Percentiles rank a stretch among this genome's conserved stretches.
phyloP scores from a whole-genome alignment of 1,140 invertebrate genomes.

The Rhagoletis zephyria region DNA sequence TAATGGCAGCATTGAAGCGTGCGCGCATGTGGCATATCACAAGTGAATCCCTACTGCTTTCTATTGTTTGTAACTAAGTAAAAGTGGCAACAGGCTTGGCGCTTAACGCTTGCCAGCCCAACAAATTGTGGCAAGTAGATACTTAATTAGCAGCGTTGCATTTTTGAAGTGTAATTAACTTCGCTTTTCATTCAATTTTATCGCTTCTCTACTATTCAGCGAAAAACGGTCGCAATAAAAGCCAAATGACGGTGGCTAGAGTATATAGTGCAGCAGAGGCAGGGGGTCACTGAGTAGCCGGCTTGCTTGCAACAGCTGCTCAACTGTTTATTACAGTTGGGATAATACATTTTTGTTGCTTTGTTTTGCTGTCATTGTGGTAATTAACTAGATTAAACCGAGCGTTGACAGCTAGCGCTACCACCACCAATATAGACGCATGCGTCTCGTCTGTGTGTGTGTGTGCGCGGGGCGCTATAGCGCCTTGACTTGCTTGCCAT shows the following conservation, averaged over 20 bases:
- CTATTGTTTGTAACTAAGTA: conserved; percentile 20
- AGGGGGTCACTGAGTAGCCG: background rate
- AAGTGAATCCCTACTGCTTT: background rate
- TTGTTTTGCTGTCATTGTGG: conserved; percentile 48
- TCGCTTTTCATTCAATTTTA: conserved; percentile 48
- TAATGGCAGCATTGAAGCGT: conserved; percentile 13
- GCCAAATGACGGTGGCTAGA: background rate
- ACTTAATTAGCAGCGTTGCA: conserved; percentile 50
- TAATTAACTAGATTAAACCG: conserved; percentile 43
- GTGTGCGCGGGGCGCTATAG: background rate
- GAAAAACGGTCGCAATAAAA: background rate
- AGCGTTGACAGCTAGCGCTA: conserved; percentile 10
- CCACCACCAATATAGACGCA: background rate
- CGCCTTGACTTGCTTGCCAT: conserved; percentile 29
- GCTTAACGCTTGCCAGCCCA: background rate
- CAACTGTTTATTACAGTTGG: conserved; percentile 9
- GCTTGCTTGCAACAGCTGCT: conserved; percentile 14
- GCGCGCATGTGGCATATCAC: background rate
- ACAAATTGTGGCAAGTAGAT: conserved; percentile 23
- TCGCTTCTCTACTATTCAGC: background rate
- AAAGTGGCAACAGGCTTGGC: background rate
- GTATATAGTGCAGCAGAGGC: background rate
- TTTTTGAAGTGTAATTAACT: conserved; percentile 39
- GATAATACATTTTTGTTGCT: background rate
- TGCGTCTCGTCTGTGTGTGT: background rate